phyloP scores from a whole-genome alignment of 1,140 invertebrate genomes.

The Tetragnatha versicolor region DNA sequence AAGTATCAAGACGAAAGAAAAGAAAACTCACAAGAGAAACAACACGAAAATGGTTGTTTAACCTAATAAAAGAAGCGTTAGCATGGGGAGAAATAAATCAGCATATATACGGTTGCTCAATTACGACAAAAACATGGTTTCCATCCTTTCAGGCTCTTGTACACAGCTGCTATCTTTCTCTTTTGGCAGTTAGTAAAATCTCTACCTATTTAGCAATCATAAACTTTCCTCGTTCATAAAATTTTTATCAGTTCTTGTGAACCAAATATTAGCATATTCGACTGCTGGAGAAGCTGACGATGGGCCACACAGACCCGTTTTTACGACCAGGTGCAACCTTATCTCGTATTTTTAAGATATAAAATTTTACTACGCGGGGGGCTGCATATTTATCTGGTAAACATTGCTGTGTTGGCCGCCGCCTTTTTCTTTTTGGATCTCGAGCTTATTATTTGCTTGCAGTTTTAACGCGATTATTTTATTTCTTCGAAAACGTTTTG shows the following conservation, averaged over 20 bases:
- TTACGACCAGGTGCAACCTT: constrained; percentile 5
- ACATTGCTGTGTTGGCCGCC: constrained; percentile 7
- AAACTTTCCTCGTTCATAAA: constrained; percentile 13
- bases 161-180: background rate
- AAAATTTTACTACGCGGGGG: constrained; percentile 17
- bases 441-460: too few species aligned
- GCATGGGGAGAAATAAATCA: too few species aligned
- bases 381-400: constrained; percentile 21
- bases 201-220: constrained; percentile 28
- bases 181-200: constrained; percentile 11
- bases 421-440: too few species aligned
- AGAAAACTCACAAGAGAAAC: too few species aligned
- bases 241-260: constrained; percentile 22
- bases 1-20: too few species aligned
- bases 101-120: too few species aligned
- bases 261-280: constrained; percentile 22
- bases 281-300: background rate
- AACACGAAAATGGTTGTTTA: too few species aligned
- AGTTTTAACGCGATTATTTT: too few species aligned
- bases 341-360: constrained; percentile 9
- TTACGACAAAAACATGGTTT: too few species aligned
- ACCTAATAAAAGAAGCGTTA: too few species aligned
- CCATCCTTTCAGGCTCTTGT: background rate
- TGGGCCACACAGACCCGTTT: background rate
- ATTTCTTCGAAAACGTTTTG: too few species aligned